These are phyloP conservation scores for Melitaea cinxia DNA, from an alignment of 1,140 invertebrate genomes.

Conservation along the genomic window DNA sequence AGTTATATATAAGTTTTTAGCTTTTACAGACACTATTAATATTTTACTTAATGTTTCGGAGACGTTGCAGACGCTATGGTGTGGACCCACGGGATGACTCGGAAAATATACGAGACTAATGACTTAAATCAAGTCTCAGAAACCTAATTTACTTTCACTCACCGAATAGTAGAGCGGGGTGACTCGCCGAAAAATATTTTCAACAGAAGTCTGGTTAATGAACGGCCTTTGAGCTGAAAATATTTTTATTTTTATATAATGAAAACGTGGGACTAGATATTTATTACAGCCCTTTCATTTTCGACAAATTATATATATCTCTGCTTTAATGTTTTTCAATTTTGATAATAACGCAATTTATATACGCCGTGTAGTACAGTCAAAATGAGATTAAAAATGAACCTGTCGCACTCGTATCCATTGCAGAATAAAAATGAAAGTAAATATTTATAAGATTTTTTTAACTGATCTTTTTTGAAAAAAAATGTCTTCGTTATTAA, in stretches of 20 bases:
- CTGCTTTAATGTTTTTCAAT: neutral
- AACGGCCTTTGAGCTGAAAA: constrained; percentile 4
- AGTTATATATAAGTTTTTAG: too few relatives aligned
- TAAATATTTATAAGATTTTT: too few relatives aligned
- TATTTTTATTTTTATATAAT: neutral
- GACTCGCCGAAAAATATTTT: constrained; percentile 4
- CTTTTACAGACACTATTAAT: too few relatives aligned
- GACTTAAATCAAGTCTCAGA: neutral
- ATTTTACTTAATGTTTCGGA: too few relatives aligned
- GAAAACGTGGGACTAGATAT: neutral
- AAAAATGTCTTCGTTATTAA: too few relatives aligned
- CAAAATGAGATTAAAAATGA: too few relatives aligned
- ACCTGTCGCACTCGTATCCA: too few relatives aligned
- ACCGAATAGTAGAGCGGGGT: constrained; percentile 5
- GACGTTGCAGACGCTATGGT: too few relatives aligned
- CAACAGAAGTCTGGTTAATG: neutral
- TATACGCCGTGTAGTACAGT: neutral
- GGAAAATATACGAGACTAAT: neutral
- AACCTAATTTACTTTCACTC: neutral
- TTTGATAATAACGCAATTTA: neutral
- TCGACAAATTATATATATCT: neutral
- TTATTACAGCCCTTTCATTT: neutral
- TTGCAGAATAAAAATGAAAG: too few relatives aligned
- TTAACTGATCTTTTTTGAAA: too few relatives aligned
- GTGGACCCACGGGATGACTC: too few relatives aligned